Percentiles rank a stretch among this genome's conserved stretches.
These are phyloP conservation scores for Mohoua ochrocephala DNA, from an alignment of 2,113 vertebrate species.

Conservation along the genomic window DNA sequence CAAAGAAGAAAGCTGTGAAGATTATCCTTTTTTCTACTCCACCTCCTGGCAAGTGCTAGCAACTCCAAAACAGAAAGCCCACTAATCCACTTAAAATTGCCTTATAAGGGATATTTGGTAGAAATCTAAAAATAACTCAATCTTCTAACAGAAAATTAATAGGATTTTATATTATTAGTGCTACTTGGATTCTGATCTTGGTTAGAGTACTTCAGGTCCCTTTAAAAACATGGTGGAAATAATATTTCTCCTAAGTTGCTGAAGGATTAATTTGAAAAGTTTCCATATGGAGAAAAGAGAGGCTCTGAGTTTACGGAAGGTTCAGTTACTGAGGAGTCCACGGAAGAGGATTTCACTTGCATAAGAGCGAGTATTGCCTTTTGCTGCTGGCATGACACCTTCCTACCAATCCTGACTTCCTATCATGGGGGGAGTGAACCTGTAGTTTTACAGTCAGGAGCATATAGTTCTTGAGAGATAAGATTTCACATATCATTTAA, in stretches of 20 bases:
- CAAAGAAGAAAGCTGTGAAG: background rate
- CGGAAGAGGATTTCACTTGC: background rate
- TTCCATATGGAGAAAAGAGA: background rate
- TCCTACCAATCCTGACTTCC: background rate
- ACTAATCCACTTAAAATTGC: background rate
- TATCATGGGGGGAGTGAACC: background rate
- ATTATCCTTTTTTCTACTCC: background rate
- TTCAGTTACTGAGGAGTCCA: background rate
- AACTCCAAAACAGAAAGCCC: background rate
- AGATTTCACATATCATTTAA: background rate
- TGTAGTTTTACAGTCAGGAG: background rate
- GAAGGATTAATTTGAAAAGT: background rate
- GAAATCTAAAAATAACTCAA: background rate
- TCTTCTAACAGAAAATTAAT: background rate
- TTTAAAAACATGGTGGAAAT: background rate
- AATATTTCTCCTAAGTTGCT: background rate
- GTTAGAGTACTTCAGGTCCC: background rate
- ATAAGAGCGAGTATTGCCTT: background rate
- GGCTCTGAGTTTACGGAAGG: background rate
- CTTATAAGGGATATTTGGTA: background rate
- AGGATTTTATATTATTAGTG: background rate
- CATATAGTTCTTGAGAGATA: background rate
- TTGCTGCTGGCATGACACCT: background rate
- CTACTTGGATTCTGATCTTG: background rate
- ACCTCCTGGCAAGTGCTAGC: background rate